Conservation (phyloP, 2,888 invertebrate species). For the Cyaniris semiargus region DNA sequence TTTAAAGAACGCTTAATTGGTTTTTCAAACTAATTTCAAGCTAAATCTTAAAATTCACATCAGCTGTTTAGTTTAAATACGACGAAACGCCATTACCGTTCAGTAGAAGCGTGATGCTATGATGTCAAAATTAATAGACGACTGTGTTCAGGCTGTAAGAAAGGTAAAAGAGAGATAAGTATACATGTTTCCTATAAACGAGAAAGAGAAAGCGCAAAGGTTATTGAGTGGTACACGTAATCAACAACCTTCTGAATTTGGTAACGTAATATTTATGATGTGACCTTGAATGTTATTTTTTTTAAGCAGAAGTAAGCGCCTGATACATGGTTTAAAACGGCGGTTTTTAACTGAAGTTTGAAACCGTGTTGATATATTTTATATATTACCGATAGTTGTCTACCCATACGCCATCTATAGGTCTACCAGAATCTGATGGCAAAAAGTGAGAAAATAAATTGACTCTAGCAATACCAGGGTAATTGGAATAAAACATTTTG, state of each 20-base stretch:
- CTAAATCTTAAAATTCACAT: slow-evolving; percentile 68
- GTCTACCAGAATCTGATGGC: no score
- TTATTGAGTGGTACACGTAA: slow-evolving; percentile 29
- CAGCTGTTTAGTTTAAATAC: slow-evolving; percentile 73
- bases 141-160: slow-evolving; percentile 35
- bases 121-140: slow-evolving; percentile 45
- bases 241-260: slow-evolving; percentile 42
- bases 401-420: no score
- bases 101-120: slow-evolving; percentile 52
- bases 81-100: slow-evolving; percentile 74
- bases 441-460: no score
- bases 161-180: neutral
- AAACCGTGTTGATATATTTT: no score
- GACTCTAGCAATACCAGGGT: no score
- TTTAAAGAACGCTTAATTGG: slow-evolving; percentile 55
- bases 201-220: slow-evolving; percentile 47
- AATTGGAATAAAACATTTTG: no score
- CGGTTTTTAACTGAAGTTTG: no score
- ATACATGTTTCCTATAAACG: slow-evolving; percentile 30
- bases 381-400: no score
- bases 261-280: slow-evolving; percentile 50
- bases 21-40: slow-evolving; percentile 50
- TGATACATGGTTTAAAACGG: no score
- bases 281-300: slow-evolving; percentile 56
- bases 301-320: no score